Percentiles rank a stretch among this genome's conserved stretches.
phyloP scores from a whole-genome alignment of 2,797 vertebrate species.

The Coranthus polyacanthus region DNA sequence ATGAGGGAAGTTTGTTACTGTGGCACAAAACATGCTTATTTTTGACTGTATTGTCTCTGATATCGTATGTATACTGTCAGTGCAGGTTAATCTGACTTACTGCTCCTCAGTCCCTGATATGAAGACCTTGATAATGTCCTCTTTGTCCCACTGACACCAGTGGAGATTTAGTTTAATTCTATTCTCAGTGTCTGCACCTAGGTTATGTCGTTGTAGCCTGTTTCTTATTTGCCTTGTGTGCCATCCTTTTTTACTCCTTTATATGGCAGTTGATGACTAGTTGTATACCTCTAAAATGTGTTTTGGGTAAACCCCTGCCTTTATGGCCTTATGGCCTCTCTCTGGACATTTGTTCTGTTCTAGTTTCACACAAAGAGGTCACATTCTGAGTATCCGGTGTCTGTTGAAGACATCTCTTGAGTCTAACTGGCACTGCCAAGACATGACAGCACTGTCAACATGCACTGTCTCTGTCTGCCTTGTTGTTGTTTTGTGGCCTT shows the following conservation, averaged over 20 bases:
- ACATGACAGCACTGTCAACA: conserved; percentile 65
- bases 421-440: conserved; percentile 71
- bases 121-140: too few species aligned
- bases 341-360: conserved; percentile 35
- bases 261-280: not conserved
- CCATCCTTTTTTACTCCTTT: too few species aligned
- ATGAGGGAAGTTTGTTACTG: conserved; percentile 39
- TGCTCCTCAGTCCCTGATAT: too few species aligned
- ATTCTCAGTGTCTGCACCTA: too few species aligned
- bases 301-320: conserved; percentile 1
- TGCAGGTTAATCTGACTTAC: conserved; percentile 33
- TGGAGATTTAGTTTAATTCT: too few species aligned
- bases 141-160: too few species aligned
- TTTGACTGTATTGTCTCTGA: conserved; percentile 32
- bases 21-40: conserved; percentile 34
- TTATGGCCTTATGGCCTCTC: conserved; percentile 40
- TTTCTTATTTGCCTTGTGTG: too few species aligned
- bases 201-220: too few species aligned
- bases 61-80: conserved; percentile 32
- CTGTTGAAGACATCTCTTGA: conserved; percentile 73
- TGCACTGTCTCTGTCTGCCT: conserved; percentile 42
- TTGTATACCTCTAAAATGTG: conserved; percentile 13
- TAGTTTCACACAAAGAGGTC: conserved; percentile 49
- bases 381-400: conserved; percentile 60
- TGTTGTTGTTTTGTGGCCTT: conserved; percentile 30